Base-by-base conservation (phyloP, 2,888 invertebrate species). In the Alloplasta piceator region DNA sequence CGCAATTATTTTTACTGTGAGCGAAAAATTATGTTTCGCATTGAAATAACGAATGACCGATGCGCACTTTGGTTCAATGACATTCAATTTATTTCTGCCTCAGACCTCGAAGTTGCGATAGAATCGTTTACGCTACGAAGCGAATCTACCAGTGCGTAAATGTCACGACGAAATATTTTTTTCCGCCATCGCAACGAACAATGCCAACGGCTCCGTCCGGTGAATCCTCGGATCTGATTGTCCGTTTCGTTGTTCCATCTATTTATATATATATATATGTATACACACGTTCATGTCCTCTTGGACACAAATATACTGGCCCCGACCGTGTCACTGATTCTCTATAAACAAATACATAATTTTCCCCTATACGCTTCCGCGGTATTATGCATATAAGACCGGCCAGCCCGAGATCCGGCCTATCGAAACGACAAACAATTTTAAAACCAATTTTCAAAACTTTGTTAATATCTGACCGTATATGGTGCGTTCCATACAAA, bases 361-460 rank as follows among this genome's bases (percentile, higher is more conserved):
- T 91, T 91, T 89, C 87, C 89, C 79, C 87, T 76, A 60, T 82
- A 83, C 86, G 86, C 86, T 91, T 92, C 92, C 92, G 92, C 82
- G 85, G 89, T 86, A 89, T 92, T 91, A 83, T 82, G 68, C 74
- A 48, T 63, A 50, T n/a, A 81, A 78, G 81, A 80, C 74, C 80
- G 85, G 46, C 82, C 68, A 83, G 82, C 82, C 85, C 75, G 68
- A 89, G 89, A 90, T 92, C 91, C 92, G 91, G 91, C 83, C 86
- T 83, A 79, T 83, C 82, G 83, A 83, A 73, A 6, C 52, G 58
- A 73, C 71, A 38, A 52, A 36, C 66, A 61, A 78, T 82, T 14
- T 79, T 83, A 84, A 78, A 80, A 74, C 64, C 58, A 10, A 64
- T 68, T 60, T 46, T 46, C 71, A 74, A 80, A 74, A 67, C 41